Conservation (phyloP, 2,888 invertebrate genomes). For the Tipula unca region DNA sequence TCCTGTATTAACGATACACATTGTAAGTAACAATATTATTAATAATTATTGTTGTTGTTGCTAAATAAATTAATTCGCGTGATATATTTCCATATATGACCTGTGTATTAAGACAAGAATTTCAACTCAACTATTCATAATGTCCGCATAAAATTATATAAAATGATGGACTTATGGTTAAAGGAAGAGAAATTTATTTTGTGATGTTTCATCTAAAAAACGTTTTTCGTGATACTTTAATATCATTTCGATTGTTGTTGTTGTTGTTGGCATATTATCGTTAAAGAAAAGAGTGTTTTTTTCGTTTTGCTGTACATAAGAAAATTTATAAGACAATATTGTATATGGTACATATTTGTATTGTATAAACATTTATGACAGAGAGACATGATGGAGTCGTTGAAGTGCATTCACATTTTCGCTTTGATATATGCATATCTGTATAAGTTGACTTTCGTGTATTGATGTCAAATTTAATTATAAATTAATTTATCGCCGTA, state of each 20-base stretch:
- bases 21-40: background rate
- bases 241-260: background rate
- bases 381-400: constrained; percentile 9
- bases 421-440: background rate
- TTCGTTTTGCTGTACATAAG: background rate
- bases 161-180: background rate
- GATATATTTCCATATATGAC: background rate
- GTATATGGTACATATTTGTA: background rate
- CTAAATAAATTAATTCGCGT: background rate
- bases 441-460: background rate
- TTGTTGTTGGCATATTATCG: background rate
- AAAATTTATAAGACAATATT: background rate
- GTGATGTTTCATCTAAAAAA: background rate
- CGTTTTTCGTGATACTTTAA: background rate
- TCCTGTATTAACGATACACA: background rate
- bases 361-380: background rate
- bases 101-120: background rate
- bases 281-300: background rate
- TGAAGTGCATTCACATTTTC: constrained; percentile 19
- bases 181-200: background rate
- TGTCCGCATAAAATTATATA: background rate
- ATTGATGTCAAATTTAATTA: background rate
- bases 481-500: background rate
- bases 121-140: background rate
- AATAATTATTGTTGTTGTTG: background rate